phyloP scores from a whole-genome alignment of 2,113 vertebrate genomes.

The Epinephelus lanceolatus region DNA sequence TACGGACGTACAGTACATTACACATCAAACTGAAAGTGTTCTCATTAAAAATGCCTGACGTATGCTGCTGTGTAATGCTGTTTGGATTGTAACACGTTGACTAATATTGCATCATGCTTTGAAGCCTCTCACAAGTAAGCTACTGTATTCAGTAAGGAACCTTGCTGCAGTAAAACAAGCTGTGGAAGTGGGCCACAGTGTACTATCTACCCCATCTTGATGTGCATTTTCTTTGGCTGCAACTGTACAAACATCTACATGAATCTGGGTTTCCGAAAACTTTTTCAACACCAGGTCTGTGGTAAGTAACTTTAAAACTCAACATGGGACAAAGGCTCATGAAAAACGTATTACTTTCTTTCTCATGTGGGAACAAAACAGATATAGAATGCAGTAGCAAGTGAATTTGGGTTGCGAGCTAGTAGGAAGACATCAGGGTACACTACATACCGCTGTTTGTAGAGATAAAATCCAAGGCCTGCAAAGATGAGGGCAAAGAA shows the following conservation, averaged over 20 bases:
- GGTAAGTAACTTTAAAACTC: conserved; percentile 23
- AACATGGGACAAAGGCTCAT: neutral
- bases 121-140: conserved; percentile 45
- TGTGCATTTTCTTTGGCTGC: conserved; percentile 42
- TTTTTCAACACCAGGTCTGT: conserved; percentile 14
- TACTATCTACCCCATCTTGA: conserved; percentile 23
- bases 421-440: neutral
- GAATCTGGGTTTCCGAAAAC: conserved; percentile 31
- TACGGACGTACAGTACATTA: neutral
- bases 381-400: neutral
- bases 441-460: conserved; percentile 93
- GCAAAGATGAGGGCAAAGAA: conserved; percentile 99
- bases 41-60: conserved; percentile 50
- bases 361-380: conserved; percentile 16
- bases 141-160: conserved; percentile 40
- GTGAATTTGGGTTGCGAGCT: neutral
- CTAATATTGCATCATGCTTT: conserved; percentile 68
- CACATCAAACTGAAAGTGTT: neutral
- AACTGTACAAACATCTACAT: conserved; percentile 34
- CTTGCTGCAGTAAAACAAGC: conserved; percentile 25
- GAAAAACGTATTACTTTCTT: neutral
- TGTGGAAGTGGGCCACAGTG: conserved; percentile 47
- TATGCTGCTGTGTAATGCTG: conserved; percentile 28
- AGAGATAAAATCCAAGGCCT: conserved; percentile 99
- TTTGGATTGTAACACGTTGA: conserved; percentile 36